Conservation (phyloP, 2,113 vertebrate species). For the Anhinga anhinga region DNA sequence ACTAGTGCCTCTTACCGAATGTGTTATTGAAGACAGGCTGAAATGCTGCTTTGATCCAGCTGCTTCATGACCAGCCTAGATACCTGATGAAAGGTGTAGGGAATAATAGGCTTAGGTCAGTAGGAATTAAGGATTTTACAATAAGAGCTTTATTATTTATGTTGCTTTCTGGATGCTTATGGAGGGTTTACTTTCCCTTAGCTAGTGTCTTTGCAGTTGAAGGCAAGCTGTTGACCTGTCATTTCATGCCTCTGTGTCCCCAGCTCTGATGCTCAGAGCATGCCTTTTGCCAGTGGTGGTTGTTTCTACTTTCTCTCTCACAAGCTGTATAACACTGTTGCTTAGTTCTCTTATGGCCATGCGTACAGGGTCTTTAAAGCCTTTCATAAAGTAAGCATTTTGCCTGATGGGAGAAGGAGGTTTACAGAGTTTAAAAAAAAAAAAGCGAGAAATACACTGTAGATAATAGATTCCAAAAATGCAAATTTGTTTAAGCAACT, state of each 20-base stretch:
- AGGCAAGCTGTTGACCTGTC: neutral
- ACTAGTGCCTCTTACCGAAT: neutral
- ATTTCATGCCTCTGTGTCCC: neutral
- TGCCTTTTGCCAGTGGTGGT: neutral
- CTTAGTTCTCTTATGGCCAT: neutral
- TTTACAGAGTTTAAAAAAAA: neutral
- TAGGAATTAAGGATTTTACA: neutral
- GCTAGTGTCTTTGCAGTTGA: neutral
- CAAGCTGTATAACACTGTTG: neutral
- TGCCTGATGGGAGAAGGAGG: neutral
- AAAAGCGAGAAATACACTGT: neutral
- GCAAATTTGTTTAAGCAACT: constrained; percentile 57
- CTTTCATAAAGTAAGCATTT: neutral
- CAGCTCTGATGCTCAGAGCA: neutral
- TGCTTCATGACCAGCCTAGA: neutral
- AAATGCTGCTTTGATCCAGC: neutral
- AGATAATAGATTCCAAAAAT: constrained; percentile 46
- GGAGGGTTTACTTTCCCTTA: neutral
- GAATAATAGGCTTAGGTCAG: neutral
- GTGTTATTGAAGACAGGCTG: neutral
- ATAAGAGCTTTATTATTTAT: neutral
- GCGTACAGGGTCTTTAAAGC: neutral
- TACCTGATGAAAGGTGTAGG: neutral
- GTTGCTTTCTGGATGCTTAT: neutral
- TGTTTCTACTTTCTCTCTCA: neutral